These are phyloP conservation scores for Bungarus multicinctus DNA, from an alignment of 2,113 vertebrate genomes.

Conservation along the genomic window DNA sequence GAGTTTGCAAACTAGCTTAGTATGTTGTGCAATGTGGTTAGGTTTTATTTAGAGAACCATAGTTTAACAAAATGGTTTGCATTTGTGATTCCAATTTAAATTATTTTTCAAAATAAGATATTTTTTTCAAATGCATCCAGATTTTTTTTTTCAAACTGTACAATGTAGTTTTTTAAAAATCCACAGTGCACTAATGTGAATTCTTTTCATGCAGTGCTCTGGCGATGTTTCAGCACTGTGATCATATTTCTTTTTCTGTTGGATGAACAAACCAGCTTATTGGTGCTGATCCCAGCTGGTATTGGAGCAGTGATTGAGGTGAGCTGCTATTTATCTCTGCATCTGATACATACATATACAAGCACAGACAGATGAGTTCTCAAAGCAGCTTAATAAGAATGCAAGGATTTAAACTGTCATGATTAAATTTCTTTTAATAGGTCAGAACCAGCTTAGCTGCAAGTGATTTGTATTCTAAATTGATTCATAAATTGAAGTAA, in stretches of 20 bases:
- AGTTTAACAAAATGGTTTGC: neutral
- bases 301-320: slow-evolving; percentile 92
- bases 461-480: neutral
- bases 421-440: neutral
- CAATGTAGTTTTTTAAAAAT: slow-evolving; percentile 5
- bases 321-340: slow-evolving; percentile 28
- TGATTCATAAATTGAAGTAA: neutral
- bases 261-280: slow-evolving; percentile 89
- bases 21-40: neutral
- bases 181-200: slow-evolving; percentile 35
- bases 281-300: slow-evolving; percentile 89
- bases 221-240: slow-evolving; percentile 91
- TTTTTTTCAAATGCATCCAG: neutral
- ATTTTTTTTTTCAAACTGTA: neutral
- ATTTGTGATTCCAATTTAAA: neutral
- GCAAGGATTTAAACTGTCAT: neutral
- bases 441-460: neutral
- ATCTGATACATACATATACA: neutral
- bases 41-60: neutral
- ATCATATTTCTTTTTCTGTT: slow-evolving; percentile 93
- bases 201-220: slow-evolving; percentile 76
- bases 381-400: neutral
- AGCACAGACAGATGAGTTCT: neutral
- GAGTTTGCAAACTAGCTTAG: neutral
- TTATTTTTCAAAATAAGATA: neutral